Conservation (phyloP, 2,797 vertebrate species). For the Natrix natrix region DNA sequence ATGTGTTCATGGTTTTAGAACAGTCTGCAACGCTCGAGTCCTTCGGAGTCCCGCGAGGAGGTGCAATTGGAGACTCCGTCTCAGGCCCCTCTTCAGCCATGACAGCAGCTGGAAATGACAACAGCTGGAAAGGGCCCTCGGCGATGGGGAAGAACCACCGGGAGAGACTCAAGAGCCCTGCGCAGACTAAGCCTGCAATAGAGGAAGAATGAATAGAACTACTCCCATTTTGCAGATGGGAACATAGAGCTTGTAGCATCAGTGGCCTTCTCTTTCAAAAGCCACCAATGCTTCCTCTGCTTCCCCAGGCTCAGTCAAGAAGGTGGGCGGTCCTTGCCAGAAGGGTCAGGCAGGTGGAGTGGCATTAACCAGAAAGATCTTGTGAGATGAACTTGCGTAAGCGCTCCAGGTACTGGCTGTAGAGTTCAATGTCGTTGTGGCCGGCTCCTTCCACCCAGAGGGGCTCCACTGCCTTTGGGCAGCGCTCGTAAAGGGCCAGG, state of each 20-base stretch:
- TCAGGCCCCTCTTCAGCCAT: too few species aligned
- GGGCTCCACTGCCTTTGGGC: constrained; percentile 95
- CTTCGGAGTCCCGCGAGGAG: neutral
- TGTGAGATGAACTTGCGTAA: constrained; percentile 96
- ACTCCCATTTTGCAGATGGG: neutral
- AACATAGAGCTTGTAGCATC: neutral
- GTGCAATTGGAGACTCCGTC: neutral
- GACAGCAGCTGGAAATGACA: neutral
- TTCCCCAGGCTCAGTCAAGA: neutral
- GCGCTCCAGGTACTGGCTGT: constrained; percentile 98
- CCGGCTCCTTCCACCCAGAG: constrained; percentile 98
- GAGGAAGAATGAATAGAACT: neutral
- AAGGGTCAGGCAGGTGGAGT: constrained; percentile 62
- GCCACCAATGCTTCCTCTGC: neutral
- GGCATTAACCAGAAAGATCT: constrained; percentile 84
- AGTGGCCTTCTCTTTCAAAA: neutral
- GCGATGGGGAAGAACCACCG: neutral
- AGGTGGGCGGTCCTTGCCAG: neutral
- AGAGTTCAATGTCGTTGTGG: constrained; percentile 99
- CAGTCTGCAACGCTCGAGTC: neutral
- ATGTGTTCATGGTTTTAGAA: neutral
- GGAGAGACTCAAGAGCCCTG: neutral
- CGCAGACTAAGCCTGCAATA: too few species aligned
- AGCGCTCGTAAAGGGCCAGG: constrained; percentile 94
- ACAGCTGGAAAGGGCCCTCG: too few species aligned